Evolutionary conservation across 64 coral and sea anemone genomes (phyloP).

Genomic region (Porites lutea): DNA sequence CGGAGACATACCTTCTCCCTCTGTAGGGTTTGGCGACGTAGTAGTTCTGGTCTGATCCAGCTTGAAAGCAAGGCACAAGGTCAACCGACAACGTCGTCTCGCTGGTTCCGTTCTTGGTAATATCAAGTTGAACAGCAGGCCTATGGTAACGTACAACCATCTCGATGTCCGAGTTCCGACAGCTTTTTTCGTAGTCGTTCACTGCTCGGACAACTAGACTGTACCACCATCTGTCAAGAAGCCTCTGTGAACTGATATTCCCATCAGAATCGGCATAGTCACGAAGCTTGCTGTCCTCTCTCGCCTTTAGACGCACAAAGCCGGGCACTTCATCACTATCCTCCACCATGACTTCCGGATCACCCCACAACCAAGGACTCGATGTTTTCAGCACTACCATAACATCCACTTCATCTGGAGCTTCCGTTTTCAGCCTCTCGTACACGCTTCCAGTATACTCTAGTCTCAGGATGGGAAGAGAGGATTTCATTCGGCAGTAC

Average conservation of each 20-base stretch:
- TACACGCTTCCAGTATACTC: conserved; percentile 61
- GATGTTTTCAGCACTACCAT: conserved; percentile 51
- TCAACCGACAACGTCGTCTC: conserved; percentile 33
- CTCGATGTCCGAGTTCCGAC: neutral
- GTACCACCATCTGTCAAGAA: conserved; percentile 19
- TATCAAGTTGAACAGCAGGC: conserved; percentile 61
- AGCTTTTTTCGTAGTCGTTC: neutral
- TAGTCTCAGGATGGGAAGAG: conserved; percentile 30
- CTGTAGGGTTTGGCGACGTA: conserved; percentile 43
- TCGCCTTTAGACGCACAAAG: conserved; percentile 22
- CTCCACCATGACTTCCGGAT: neutral
- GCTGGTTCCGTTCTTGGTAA: neutral
- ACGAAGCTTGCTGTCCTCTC: neutral
- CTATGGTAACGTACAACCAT: conserved; percentile 22
- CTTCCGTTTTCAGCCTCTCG: conserved; percentile 62
- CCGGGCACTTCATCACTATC: conserved; percentile 1
- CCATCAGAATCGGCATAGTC: neutral
- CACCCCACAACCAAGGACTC: neutral
- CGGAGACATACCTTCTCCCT: neutral
- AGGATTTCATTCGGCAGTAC: neutral
- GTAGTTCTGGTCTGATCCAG: conserved; percentile 7
- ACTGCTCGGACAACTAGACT: conserved; percentile 25
- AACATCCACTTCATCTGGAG: conserved; percentile 63
- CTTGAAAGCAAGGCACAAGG: conserved; percentile 54
- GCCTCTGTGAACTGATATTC: neutral